A percentile compares a stretch with the other conserved stretches of the same genome.
phyloP scores from a whole-genome alignment of 2,113 vertebrate species.

The Paedocypris sp. region DNA sequence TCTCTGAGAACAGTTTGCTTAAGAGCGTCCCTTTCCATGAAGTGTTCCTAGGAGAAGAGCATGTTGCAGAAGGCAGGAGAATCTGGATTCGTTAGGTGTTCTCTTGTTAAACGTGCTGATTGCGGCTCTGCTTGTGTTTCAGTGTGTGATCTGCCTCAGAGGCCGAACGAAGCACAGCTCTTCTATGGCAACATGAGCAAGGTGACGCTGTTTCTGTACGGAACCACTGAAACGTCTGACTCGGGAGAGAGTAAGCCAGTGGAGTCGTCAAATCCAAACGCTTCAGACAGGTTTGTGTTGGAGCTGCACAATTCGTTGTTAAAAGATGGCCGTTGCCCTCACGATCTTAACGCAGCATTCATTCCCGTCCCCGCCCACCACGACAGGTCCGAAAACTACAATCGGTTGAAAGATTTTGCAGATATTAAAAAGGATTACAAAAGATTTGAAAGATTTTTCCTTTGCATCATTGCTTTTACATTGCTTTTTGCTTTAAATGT shows the following conservation, averaged over 20 bases:
- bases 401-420: too few species aligned
- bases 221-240: slow-evolving; percentile 43
- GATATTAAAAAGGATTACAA: too few species aligned
- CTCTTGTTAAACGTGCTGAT: not conserved
- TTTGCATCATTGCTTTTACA: too few species aligned
- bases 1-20: slow-evolving; percentile 71
- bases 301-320: not conserved
- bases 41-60: slow-evolving; percentile 75
- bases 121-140: not conserved
- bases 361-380: too few species aligned
- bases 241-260: slow-evolving; percentile 36
- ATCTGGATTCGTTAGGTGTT: not conserved
- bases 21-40: slow-evolving; percentile 72
- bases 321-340: too few species aligned
- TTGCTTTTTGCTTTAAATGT: too few species aligned
- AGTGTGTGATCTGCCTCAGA: slow-evolving; percentile 77
- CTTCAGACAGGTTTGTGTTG: slow-evolving; percentile 57
- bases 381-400: too few species aligned
- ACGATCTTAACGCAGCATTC: too few species aligned
- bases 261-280: slow-evolving; percentile 33
- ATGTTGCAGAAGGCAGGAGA: slow-evolving; percentile 56
- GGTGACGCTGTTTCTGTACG: slow-evolving; percentile 68
- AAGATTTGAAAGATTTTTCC: too few species aligned
- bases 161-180: slow-evolving; percentile 69
- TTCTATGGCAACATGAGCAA: slow-evolving; percentile 81